phyloP scores from a whole-genome alignment of 2,113 vertebrate species.

The Sebastes schlegelii region DNA sequence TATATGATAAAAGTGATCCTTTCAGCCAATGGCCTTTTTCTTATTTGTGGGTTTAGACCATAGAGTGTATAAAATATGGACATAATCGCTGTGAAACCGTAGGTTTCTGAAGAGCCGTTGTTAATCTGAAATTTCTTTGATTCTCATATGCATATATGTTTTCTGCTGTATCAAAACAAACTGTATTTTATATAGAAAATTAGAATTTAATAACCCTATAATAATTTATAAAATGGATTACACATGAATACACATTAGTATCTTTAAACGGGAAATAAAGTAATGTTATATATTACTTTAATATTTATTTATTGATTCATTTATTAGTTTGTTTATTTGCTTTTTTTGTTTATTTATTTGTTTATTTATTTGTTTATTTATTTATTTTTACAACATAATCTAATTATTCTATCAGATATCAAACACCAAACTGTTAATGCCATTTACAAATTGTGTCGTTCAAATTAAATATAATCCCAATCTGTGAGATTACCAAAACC shows the following conservation, averaged over 20 bases:
- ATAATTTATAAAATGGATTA: background rate
- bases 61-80: too few species aligned
- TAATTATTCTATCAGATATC: background rate
- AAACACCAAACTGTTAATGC: background rate
- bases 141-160: background rate
- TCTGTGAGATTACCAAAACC: background rate
- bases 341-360: background rate
- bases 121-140: background rate
- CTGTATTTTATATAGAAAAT: background rate
- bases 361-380: background rate
- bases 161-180: background rate
- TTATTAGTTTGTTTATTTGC: too few species aligned
- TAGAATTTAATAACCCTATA: background rate
- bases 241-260: background rate
- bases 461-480: background rate
- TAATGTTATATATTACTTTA: too few species aligned
- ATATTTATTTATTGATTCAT: background rate
- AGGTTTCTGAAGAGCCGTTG: too few species aligned
- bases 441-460: slow-evolving; percentile 33
- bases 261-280: background rate
- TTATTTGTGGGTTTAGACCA: background rate
- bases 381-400: background rate
- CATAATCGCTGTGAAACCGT: too few species aligned
- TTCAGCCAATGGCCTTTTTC: background rate
- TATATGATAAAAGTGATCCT: background rate